Base-by-base conservation (phyloP, 2,797 vertebrate species). In the Cichlasoma orientale region DNA sequence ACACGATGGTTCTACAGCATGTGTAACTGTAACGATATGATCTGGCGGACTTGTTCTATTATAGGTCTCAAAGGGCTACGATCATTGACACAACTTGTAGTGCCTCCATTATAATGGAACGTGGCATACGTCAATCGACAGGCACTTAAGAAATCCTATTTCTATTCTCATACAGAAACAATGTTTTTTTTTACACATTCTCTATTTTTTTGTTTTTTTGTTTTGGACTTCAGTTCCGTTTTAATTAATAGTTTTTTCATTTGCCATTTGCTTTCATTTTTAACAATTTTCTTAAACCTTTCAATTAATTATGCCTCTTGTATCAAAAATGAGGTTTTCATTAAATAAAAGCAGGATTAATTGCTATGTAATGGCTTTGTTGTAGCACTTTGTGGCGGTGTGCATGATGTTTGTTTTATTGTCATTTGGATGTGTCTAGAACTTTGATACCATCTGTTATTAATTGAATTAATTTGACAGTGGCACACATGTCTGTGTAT, bases 311-410 rank as follows among this genome's bases (percentile, higher is more conserved):
- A 19, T 68, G 61, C 23, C 61, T 66, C 23, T 68, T 50, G 5
- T n/a, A 50, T 50, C 25, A 44, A 47, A 68, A 68, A 50, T 23
- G 13, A 70, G 50, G 6, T 58, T 79, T 69, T 31, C 9, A 4
- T 78, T n/a, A 70, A 54, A 54, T 56, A 25, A 72, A 69, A 71
- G 33, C 11, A 4, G 16, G 18, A 77, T 63, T 74, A 56, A 74
- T 68, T 1, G n/a, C 27, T 56, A 12, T 68, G 38, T 55, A 68
- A 68, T 29, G 63, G 63, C 47, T 68, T 68, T 68, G 63, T 50
- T 68, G 63, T 1, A 1, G 41, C 63, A 68, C 25, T 68, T 68
- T 29, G 25, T 50, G 63, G 25, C 6, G 2, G 19, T 68, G 63
- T 68, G 41, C 25, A 50, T 50, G 19, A 27, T 50, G 5, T 50